Percentiles rank a stretch among this genome's conserved stretches.
These are phyloP conservation scores for Cotesia vestalis DNA, from an alignment of 1,140 invertebrate species.

Conservation along the genomic window DNA sequence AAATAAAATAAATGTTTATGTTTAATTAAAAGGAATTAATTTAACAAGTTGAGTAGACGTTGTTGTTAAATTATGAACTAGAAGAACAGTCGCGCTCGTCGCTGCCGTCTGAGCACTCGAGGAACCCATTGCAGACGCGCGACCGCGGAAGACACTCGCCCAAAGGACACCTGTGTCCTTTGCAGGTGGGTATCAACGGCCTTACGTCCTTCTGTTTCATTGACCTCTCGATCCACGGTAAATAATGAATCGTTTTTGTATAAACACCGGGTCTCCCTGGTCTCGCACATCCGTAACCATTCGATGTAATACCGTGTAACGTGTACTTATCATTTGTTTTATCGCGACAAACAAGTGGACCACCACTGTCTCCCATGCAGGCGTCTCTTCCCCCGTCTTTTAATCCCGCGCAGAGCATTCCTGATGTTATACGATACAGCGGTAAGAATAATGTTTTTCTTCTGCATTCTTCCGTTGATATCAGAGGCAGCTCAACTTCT, in stretches of 20 bases:
- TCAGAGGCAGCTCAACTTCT: conserved; percentile 85
- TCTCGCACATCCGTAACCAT: conserved; percentile 87
- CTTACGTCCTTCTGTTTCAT: conserved; percentile 60
- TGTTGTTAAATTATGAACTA: background rate
- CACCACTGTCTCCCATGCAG: conserved; percentile 74
- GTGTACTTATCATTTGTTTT: conserved; percentile 57
- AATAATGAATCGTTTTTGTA: conserved; percentile 83
- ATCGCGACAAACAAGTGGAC: conserved; percentile 71
- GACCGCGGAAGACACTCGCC: conserved; percentile 78
- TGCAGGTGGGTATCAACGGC: conserved; percentile 62
- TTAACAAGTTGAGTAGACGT: background rate
- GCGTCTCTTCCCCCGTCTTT: conserved; percentile 73
- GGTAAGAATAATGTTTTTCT: conserved; percentile 81
- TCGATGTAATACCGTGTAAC: conserved; percentile 76
- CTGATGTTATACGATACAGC: conserved; percentile 73
- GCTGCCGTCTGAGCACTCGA: conserved; percentile 79
- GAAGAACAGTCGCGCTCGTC: conserved; percentile 68
- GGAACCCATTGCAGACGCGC: conserved; percentile 78
- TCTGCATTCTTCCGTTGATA: conserved; percentile 83
- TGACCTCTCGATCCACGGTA: conserved; percentile 77
- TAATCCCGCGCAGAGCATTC: conserved; percentile 75
- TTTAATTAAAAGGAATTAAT: too few species aligned
- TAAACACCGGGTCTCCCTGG: conserved; percentile 87
- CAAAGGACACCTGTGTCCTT: conserved; percentile 77
- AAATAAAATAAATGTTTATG: background rate